A percentile compares a stretch with the other conserved stretches of the same genome.
phyloP scores from a whole-genome alignment of 2,888 invertebrate species.

The Platycnemis pennipes region DNA sequence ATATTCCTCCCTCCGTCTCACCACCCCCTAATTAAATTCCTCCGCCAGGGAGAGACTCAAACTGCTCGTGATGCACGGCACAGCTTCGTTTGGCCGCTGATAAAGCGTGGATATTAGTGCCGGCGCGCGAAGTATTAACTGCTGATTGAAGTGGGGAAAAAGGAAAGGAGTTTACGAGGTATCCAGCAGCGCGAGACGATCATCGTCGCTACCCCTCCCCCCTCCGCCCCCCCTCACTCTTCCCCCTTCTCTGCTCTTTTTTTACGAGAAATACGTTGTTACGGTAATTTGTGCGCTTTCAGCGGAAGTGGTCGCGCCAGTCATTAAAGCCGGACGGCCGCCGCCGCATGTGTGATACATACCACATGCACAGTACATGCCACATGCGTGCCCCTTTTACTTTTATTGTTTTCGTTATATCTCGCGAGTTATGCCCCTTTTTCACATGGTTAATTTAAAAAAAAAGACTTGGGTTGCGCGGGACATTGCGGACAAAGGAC shows the following conservation, averaged over 20 bases:
- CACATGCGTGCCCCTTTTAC: neutral
- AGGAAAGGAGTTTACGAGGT: neutral
- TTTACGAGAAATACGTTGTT: neutral
- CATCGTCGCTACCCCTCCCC: too few species aligned
- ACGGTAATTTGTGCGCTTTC: slow-evolving; percentile 14
- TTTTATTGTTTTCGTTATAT: neutral
- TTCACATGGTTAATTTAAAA: neutral
- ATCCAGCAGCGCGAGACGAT: neutral
- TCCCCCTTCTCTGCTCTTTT: neutral
- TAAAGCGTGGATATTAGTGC: slow-evolving; percentile 31
- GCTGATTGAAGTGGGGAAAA: slow-evolving; percentile 7
- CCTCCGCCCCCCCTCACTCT: too few species aligned
- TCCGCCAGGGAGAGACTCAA: neutral
- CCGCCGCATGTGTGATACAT: neutral
- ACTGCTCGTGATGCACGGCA: neutral
- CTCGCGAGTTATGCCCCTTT: neutral
- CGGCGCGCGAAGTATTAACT: slow-evolving; percentile 19
- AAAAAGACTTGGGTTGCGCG: too few species aligned
- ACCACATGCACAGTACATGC: neutral
- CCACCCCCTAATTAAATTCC: neutral
- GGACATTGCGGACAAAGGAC: neutral
- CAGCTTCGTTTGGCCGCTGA: neutral
- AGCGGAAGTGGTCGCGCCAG: neutral
- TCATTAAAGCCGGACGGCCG: neutral
- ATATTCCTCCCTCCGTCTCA: neutral